Evolutionary conservation across 2,888 invertebrate species (phyloP), one percentile per base, ranked within the genome.

Genomic region (Eupithecia vulgata): DNA sequence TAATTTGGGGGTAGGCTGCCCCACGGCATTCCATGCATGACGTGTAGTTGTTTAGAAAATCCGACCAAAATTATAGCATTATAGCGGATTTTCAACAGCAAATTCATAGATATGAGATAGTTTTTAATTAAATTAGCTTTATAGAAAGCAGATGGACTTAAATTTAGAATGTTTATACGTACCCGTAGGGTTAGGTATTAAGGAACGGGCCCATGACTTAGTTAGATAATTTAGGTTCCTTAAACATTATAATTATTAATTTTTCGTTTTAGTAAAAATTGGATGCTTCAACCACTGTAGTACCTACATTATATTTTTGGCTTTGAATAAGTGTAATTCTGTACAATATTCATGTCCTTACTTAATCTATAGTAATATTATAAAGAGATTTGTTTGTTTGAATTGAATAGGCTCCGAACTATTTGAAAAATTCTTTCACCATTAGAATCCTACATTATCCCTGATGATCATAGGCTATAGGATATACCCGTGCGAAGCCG

Each of bases 171-270:
- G 90, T 92, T 91, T 92, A 88, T 92, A 91, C 88, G 85, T 90
- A 89, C 85, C 86, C 80, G 79, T 88, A 89, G 88, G 84, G 80
- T 84, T 90, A 90, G 85, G 77, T 77, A 79, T 85, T 91, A 91
- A 91, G 91, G 84, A 89, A 90, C 87, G 93, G 92, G 93, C 93
- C 93, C 94, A 94, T 94, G 94, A 94, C 94, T 92, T 94, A 92
- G 75, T 92, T 94, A 92, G 75, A 73, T 72, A 89, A 42, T 83
- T 87, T 92, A 93, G 92, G 92, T 93, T 92, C 88, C 89, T 88
- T 90, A 84, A 81, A 81, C 82, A 76, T 73, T 78, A 85, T 82
- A 74, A 78, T n/a, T 79, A 78, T 79, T 80, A 71, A 65, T 76
- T 79, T 76, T 76, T 72, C 67, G 73, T 77, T 30, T 74, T 76